phyloP scores from a whole-genome alignment of 53 echinoderm and acorn worm genomes.

The Stichopus horrens region DNA sequence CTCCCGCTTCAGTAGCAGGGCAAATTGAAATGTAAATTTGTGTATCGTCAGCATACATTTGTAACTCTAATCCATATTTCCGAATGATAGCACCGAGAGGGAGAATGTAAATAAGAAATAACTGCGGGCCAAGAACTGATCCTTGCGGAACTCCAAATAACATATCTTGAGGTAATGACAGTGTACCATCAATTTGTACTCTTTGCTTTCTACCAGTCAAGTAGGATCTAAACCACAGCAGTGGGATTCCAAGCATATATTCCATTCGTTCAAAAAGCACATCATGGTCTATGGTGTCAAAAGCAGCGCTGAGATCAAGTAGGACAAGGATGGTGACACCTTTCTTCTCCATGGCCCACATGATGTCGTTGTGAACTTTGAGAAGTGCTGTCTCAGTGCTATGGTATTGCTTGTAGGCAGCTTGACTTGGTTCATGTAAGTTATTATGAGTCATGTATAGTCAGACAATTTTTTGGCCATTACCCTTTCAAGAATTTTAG shows the following conservation, averaged over 20 bases:
- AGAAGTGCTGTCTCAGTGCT: neutral
- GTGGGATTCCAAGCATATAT: neutral
- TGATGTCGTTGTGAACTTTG: neutral
- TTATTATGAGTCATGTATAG: neutral
- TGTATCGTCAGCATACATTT: neutral
- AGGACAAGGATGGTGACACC: neutral
- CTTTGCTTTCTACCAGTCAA: neutral
- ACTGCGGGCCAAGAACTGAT: neutral
- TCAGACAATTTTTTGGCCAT: too few species aligned
- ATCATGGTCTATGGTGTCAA: too few species aligned
- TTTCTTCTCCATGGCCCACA: neutral
- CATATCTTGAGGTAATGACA: neutral
- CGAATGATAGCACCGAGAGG: neutral
- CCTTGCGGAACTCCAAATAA: neutral
- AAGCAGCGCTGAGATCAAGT: too few species aligned
- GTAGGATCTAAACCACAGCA: neutral
- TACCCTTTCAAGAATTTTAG: too few species aligned
- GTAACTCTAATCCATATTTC: neutral
- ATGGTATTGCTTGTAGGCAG: neutral
- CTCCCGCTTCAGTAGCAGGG: too few species aligned
- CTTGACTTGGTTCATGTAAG: neutral
- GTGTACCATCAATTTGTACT: neutral
- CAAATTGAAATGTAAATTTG: neutral
- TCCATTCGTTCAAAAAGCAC: too few species aligned
- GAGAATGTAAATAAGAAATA: neutral